Evolutionary conservation across 1,140 invertebrate species (phyloP), one percentile per base, ranked within the genome.

Genomic region (Sminthurides bifidus): DNA sequence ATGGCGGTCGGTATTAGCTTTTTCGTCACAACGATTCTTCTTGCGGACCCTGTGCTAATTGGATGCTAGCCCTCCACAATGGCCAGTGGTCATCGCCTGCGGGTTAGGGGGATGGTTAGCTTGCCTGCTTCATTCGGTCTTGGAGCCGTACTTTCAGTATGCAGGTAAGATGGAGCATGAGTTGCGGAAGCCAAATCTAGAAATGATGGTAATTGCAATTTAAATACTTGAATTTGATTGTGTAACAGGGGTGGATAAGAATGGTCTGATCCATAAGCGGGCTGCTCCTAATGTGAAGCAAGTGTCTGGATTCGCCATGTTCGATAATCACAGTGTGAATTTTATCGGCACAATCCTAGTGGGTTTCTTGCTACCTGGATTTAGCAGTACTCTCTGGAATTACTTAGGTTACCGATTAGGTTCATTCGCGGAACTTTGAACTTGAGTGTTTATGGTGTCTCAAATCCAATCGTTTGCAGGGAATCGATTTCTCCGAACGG

Each of bases 241-340:
- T 64, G 59, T 75, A 76, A 41, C 68, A 87, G 85, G 86, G 52
- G 69, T 83, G 5, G 76, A 87, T 68, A 76, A 77, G 62, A 66
- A 68, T 45, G 81, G 83, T 27, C 74, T 75, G 62, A 78, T 92
- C 58, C 85, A 89, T 0, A 81, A 87, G 54, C 73, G 76, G 31
- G 81, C 84, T 21, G 84, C 81, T 19, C 74, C 77, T 61, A 75
- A 78, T 27, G 77, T 92, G 0, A 79, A 78, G 54, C 79, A 87
- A 67, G 86, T 93, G 46, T 79, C 80, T 67, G 90, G 90, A 23
- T 70, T 75, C 54, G 76, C 79, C 61, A 70, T 92, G 43, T 70
- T 94, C n/a, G 87, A 92, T 69, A 93, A 93, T 70, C 86, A 92
- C 66, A 83, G 84, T 71, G 86, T 94, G 0, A 94, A 93, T 72